These are phyloP conservation scores for Geophilus truncorum DNA, from an alignment of 2,888 invertebrate genomes.

Conservation along the genomic window DNA sequence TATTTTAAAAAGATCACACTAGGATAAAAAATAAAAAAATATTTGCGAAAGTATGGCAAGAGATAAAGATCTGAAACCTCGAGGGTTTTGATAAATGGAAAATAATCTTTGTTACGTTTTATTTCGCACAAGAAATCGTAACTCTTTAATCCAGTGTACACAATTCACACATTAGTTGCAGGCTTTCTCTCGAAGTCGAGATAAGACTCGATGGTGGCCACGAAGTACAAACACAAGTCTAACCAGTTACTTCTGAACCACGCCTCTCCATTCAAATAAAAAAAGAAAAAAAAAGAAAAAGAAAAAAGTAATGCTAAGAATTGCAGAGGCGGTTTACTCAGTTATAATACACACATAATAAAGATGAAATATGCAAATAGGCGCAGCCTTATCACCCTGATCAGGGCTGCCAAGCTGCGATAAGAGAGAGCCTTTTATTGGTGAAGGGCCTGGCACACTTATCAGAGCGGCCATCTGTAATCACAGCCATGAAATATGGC, in stretches of 20 bases:
- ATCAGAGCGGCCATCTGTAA: slow-evolving; percentile 28
- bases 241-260: background rate
- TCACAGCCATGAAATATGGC: slow-evolving; percentile 30
- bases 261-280: background rate
- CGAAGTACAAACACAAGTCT: background rate
- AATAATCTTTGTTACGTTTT: background rate
- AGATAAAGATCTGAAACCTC: background rate
- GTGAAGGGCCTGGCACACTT: background rate
- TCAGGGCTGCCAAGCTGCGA: slow-evolving; percentile 29
- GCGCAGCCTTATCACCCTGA: slow-evolving; percentile 14
- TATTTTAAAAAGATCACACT: background rate
- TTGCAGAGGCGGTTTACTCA: background rate
- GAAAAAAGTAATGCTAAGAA: slow-evolving; percentile 12
- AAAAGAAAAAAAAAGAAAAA: background rate
- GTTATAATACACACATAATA: slow-evolving; percentile 30
- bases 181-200: background rate
- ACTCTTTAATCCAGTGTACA: background rate
- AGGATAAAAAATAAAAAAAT: background rate
- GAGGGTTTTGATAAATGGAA: background rate
- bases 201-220: slow-evolving; percentile 21
- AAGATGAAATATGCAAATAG: slow-evolving; percentile 32
- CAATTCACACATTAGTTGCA: background rate
- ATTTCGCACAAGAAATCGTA: background rate
- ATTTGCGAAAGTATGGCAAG: background rate
- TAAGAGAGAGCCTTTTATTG: slow-evolving; percentile 28